These are phyloP conservation scores for Lasioglossum leucozonium DNA, from an alignment of 2,888 invertebrate genomes.

Conservation along the genomic window DNA sequence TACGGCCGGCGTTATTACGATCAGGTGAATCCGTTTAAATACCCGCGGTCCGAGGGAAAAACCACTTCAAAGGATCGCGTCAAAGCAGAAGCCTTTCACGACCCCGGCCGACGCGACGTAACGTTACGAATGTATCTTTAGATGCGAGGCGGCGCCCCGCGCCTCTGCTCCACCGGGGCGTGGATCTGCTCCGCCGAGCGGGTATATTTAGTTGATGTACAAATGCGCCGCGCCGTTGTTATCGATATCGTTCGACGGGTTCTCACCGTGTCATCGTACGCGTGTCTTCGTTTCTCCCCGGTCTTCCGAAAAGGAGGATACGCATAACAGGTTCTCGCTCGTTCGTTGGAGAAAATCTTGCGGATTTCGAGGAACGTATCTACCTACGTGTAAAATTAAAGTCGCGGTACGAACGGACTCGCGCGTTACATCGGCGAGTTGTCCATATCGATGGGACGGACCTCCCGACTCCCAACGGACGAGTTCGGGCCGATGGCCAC, in stretches of 20 bases:
- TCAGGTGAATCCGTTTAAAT: slow-evolving; percentile 76
- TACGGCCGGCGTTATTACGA: slow-evolving; percentile 76
- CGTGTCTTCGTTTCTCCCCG: no score
- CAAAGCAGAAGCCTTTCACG: slow-evolving; percentile 47
- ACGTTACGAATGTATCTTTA: slow-evolving; percentile 36
- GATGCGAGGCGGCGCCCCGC: slow-evolving; percentile 5
- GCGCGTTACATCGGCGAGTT: slow-evolving; percentile 35
- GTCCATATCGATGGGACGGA: slow-evolving; percentile 29
- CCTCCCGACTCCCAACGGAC: slow-evolving; percentile 30
- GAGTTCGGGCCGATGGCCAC: slow-evolving; percentile 57
- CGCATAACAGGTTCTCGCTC: no score
- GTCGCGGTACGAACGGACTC: background rate
- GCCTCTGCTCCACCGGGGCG: slow-evolving; percentile 1
- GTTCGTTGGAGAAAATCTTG: no score
- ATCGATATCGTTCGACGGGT: background rate
- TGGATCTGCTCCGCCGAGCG: background rate
- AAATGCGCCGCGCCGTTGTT: background rate
- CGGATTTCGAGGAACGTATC: no score
- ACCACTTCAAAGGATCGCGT: slow-evolving; percentile 71
- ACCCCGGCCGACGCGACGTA: slow-evolving; percentile 10
- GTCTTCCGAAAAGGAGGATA: no score
- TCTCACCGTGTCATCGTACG: background rate
- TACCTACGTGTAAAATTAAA: background rate
- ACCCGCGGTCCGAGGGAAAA: slow-evolving; percentile 63
- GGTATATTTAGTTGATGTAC: slow-evolving; percentile 38